phyloP scores from a whole-genome alignment of 2,888 invertebrate species.

The Eristalinus aeneus region DNA sequence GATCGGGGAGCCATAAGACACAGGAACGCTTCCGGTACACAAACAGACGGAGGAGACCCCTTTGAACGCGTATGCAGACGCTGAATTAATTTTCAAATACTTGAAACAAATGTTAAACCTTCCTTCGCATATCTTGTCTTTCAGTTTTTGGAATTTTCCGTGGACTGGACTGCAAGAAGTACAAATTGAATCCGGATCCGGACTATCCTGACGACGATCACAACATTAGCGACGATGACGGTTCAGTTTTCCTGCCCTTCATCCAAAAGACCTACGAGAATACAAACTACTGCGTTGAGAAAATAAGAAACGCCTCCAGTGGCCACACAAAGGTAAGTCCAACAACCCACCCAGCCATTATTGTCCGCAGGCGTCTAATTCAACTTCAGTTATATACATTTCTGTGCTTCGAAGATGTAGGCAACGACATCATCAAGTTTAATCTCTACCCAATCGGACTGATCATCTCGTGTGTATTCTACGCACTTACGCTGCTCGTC shows the following conservation, averaged over 20 bases:
- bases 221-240: slow-evolving; percentile 76
- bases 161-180: slow-evolving; percentile 77
- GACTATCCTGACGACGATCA: slow-evolving; percentile 75
- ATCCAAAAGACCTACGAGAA: slow-evolving; percentile 75
- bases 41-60: too few relatives aligned
- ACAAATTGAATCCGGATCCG: slow-evolving; percentile 75
- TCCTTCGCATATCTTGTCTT: slow-evolving; percentile 5
- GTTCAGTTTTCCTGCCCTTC: slow-evolving; percentile 75
- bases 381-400: slow-evolving; percentile 77
- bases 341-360: background rate
- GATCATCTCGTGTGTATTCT: slow-evolving; percentile 85
- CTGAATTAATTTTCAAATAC: too few relatives aligned
- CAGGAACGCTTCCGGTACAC: too few relatives aligned
- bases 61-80: too few relatives aligned
- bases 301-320: slow-evolving; percentile 72
- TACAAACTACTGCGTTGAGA: slow-evolving; percentile 78
- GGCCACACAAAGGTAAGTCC: slow-evolving; percentile 75
- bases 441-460: slow-evolving; percentile 80
- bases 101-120: too few relatives aligned
- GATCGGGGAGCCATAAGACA: too few relatives aligned
- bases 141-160: slow-evolving; percentile 77
- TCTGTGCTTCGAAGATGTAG: slow-evolving; percentile 78
- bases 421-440: slow-evolving; percentile 77
- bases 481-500: slow-evolving; percentile 85
- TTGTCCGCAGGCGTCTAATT: slow-evolving; percentile 56